phyloP scores from a whole-genome alignment of 2,113 vertebrate species.

The Psettodes erumei region DNA sequence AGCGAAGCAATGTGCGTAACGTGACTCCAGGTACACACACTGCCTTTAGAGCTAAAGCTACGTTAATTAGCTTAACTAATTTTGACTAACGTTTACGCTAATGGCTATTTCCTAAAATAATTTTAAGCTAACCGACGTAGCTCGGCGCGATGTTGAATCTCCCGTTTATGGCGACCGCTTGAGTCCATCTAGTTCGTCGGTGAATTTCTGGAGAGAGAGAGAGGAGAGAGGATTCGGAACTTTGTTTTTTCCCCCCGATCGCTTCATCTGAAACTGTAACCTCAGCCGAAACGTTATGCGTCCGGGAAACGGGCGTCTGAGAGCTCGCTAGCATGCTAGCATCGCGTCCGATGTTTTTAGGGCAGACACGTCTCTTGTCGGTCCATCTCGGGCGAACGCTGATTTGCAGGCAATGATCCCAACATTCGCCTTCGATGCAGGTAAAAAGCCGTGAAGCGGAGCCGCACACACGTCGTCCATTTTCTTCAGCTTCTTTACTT shows the following conservation, averaged over 20 bases:
- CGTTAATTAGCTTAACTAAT: constrained; percentile 51
- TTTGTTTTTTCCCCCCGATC: too few species aligned
- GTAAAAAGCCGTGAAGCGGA: neutral
- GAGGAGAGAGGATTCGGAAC: too few species aligned
- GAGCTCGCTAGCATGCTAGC: constrained; percentile 65
- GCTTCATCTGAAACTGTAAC: neutral
- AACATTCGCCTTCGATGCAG: neutral
- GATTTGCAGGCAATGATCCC: constrained; percentile 1
- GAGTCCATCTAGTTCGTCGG: neutral
- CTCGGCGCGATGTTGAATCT: neutral
- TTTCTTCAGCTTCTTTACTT: constrained; percentile 48
- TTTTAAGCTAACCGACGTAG: constrained; percentile 42
- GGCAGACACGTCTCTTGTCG: constrained; percentile 20
- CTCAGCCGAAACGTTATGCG: neutral
- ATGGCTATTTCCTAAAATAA: constrained; percentile 30
- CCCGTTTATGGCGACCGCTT: neutral
- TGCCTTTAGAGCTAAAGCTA: neutral
- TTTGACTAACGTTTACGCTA: constrained; percentile 40
- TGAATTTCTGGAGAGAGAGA: too few species aligned
- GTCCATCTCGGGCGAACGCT: constrained; percentile 1
- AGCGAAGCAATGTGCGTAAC: neutral
- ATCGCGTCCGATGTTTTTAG: constrained; percentile 30
- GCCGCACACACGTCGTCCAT: constrained; percentile 18
- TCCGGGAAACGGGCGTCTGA: constrained; percentile 22
- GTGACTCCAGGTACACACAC: neutral